These are phyloP conservation scores for Nibea albiflora DNA, from an alignment of 2,113 vertebrate species.

Conservation along the genomic window DNA sequence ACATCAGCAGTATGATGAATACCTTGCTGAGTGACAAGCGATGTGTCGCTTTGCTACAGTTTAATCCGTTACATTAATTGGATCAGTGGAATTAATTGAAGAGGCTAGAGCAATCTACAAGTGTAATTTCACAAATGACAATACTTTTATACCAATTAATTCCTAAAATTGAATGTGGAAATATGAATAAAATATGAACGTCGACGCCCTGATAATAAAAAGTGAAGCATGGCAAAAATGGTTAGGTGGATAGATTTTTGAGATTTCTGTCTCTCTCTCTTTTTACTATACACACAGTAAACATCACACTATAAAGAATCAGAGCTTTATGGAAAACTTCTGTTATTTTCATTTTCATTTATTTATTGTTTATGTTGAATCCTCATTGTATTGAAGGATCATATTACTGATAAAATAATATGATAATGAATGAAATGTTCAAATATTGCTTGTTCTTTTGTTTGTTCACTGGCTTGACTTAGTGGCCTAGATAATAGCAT, in stretches of 20 bases:
- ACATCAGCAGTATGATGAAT: not conserved
- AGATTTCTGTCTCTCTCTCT: not conserved
- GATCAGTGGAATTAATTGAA: constrained; percentile 38
- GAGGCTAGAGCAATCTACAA: not conserved
- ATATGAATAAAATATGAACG: not conserved
- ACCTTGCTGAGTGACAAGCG: constrained; percentile 1
- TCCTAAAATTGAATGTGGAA: not conserved
- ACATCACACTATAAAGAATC: not conserved
- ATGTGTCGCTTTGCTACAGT: constrained; percentile 2
- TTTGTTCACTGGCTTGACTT: not conserved
- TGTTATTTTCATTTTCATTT: too few species aligned
- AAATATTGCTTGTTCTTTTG: not conserved
- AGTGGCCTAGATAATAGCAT: too few species aligned
- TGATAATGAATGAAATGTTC: not conserved
- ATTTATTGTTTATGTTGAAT: too few species aligned
- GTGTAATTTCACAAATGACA: constrained; percentile 20
- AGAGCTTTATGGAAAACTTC: too few species aligned
- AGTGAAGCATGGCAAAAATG: not conserved
- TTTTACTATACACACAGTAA: not conserved
- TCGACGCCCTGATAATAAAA: not conserved
- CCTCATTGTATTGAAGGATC: too few species aligned
- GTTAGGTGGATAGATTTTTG: not conserved
- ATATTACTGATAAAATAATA: too few species aligned
- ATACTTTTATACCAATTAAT: constrained; percentile 4
- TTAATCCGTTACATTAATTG: constrained; percentile 21